A percentile compares a stretch with the other conserved stretches of the same genome.
These are phyloP conservation scores for Cladorhizidae sp. DNA, from an alignment of 37 sponge, comb jelly and placozoan species.

Conservation along the genomic window DNA sequence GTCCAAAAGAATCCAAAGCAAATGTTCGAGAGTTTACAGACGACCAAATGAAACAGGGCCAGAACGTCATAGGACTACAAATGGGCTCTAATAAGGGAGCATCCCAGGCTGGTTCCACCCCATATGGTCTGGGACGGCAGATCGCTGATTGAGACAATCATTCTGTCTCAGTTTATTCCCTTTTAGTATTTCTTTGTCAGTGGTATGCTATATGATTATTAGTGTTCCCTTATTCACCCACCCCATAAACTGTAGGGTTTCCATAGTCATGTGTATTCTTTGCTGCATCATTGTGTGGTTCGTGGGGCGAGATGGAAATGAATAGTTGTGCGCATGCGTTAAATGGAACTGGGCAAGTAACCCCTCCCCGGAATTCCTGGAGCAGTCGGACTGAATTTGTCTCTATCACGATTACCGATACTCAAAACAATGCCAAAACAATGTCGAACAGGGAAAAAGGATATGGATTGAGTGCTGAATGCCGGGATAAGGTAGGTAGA, in stretches of 20 bases:
- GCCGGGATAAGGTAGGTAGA: neutral
- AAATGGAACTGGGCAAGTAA: slow-evolving; percentile 25
- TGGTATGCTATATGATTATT: too few relatives aligned
- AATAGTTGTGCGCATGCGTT: too few relatives aligned
- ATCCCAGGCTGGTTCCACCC: slow-evolving; percentile 79
- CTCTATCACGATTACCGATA: too few relatives aligned
- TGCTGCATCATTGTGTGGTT: neutral
- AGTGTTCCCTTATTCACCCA: too few relatives aligned
- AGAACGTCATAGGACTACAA: slow-evolving; percentile 88
- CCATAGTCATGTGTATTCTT: too few relatives aligned
- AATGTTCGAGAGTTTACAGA: slow-evolving; percentile 80
- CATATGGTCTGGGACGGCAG: slow-evolving; percentile 46
- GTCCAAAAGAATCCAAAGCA: slow-evolving; percentile 78
- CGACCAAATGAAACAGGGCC: slow-evolving; percentile 74
- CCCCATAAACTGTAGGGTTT: too few relatives aligned
- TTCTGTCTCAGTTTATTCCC: too few relatives aligned
- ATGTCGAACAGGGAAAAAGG: too few relatives aligned
- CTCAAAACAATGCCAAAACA: too few relatives aligned
- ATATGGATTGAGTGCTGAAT: slow-evolving; percentile 26
- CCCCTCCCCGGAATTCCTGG: neutral
- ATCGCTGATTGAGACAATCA: neutral
- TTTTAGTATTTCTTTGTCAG: too few relatives aligned
- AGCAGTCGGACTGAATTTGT: neutral
- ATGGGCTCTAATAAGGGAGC: slow-evolving; percentile 96
- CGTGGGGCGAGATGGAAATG: too few relatives aligned